A percentile compares a stretch with the other conserved stretches of the same genome.
These are phyloP conservation scores for Oopsacas minuta DNA, from an alignment of 37 sponge, comb jelly and placozoan species.

Conservation along the genomic window DNA sequence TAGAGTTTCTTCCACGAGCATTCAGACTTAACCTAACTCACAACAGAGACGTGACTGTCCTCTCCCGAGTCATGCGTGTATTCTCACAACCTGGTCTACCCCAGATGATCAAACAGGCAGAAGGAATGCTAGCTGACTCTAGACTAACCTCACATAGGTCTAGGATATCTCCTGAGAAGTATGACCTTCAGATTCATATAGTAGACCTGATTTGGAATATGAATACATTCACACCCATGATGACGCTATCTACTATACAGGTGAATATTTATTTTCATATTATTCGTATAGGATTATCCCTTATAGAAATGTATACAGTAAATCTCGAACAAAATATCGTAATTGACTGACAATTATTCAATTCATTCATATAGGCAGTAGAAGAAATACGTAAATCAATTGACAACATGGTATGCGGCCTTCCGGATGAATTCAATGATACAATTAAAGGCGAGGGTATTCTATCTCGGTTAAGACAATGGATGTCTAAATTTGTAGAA, in stretches of 20 bases:
- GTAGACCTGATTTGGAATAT: background rate
- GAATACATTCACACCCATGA: background rate
- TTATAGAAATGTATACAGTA: no score
- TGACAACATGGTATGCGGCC: background rate
- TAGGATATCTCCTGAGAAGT: background rate
- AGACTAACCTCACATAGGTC: background rate
- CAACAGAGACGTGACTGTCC: background rate
- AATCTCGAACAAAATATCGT: no score
- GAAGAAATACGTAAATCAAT: background rate
- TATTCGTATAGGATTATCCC: no score
- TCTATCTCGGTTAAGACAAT: background rate
- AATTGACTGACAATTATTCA: background rate
- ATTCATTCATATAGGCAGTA: background rate
- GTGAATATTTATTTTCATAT: background rate
- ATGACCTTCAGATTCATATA: background rate
- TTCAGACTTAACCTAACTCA: background rate
- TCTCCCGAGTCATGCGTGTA: background rate
- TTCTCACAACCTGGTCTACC: constrained; percentile 11
- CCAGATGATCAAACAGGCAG: background rate
- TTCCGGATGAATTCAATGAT: background rate
- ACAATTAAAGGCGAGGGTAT: background rate
- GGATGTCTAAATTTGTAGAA: background rate
- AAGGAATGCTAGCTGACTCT: background rate
- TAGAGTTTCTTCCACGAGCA: background rate
- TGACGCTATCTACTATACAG: background rate